Evolutionary conservation across 2,113 vertebrate species (phyloP), one percentile per base, ranked within the genome.

Genomic region (Antigone vipio): DNA sequence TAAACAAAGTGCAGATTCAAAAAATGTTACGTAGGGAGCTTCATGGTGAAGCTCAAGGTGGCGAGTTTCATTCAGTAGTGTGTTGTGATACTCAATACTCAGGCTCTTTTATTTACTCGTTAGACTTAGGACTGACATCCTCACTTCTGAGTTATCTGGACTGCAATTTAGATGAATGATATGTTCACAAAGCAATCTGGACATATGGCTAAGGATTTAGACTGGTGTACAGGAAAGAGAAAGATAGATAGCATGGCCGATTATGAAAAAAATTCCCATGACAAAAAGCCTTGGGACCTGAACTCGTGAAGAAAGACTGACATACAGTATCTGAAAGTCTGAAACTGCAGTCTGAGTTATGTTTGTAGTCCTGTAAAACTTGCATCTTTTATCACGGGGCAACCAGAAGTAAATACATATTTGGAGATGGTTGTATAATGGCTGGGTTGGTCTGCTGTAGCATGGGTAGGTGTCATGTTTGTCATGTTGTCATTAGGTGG

Each of bases 181-280:
- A 10, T 20, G 0, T 52, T 82, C 34, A 67, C 38, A 79, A 90
- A 44, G 44, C 12, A 78, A 2, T 67, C 17, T 68, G 30, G 30
- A 45, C 4, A 4, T 42, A 7, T 53, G 16, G 20, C 22, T 92
- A 12, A 34, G 14, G 40, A 29, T 64, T 80, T 68, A 40, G 20
- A 3, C 38, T 56, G 30, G 2, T 69, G 4, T 79, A 9, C 40
- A 29, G 19, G 9, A 11, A 67, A 60, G 26, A 50, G 17, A 14
- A 9, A 73, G 44, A 7, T 74, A 6, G 18, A 7, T 47, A 34
- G 7, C 0, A 0, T 85, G 53, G 27, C 34, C 76, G 18, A 49
- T 80, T 18, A 52, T 47, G 32, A 55, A 77, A 71, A 47, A 47
- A 45, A n/a, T 16, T 4, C 44, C 12, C 40, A 42, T 42, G 29